Evolutionary conservation across 2,113 vertebrate species (phyloP).

Genomic region (Cariama cristata): DNA sequence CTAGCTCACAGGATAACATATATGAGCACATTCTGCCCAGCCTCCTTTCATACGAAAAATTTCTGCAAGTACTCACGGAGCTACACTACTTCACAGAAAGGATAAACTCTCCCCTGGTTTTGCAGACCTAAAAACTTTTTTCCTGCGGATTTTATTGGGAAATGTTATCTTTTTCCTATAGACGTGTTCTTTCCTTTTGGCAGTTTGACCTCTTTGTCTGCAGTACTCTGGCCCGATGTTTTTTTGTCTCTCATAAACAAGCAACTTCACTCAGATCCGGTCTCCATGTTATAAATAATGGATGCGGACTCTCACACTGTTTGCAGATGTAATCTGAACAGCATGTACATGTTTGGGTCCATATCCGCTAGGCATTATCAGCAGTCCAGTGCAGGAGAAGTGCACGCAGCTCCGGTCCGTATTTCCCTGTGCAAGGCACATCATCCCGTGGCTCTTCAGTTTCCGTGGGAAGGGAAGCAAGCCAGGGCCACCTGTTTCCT

Average conservation of each 20-base stretch:
- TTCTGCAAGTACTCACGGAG: not conserved
- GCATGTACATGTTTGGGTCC: not conserved
- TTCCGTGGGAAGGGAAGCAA: not conserved
- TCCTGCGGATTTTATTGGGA: not conserved
- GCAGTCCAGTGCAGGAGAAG: not conserved
- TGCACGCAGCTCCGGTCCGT: not conserved
- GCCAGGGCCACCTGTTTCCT: not conserved
- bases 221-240: not conserved
- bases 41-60: not conserved
- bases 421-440: fast-evolving
- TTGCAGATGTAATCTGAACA: not conserved
- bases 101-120: not conserved
- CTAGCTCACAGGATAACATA: not conserved
- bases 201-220: not conserved
- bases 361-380: fast-evolving
- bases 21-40: fast-evolving
- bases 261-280: not conserved
- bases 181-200: not conserved
- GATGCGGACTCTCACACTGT: not conserved
- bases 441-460: not conserved
- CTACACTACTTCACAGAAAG: not conserved
- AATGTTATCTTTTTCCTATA: not conserved
- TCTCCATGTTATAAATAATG: not conserved
- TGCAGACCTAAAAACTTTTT: not conserved
- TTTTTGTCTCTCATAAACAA: not conserved